Evolutionary conservation across 1,140 invertebrate genomes (phyloP), one percentile per base, ranked within the genome.

Genomic region (Calliphora vicina): DNA sequence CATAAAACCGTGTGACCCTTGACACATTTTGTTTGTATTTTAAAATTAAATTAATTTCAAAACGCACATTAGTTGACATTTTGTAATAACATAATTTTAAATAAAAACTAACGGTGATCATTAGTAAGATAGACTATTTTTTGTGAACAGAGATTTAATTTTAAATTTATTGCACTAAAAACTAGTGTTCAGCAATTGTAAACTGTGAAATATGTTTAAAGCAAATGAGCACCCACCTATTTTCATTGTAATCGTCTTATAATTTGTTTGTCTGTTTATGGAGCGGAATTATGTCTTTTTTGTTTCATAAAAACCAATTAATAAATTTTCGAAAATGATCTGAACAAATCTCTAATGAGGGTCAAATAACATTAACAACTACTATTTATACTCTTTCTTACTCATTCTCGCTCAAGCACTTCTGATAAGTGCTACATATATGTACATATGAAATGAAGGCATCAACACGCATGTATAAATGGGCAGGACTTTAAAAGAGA

Each of bases 271-370:
- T 25, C 45, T 25, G 15, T 45, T 61, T 81, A n/a, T n/a, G 13
- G 20, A 10, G 10, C 26, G 20, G 15, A 29, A 45, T 61, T 20
- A 61, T 45, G 6, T 10, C 8, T 76, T 42, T n/a, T 78, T 4
- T 23, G 42, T 43, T 25, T 43, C 12, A 78, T 43, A 45, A 81
- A 81, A 67, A 71, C 67, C 80, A 81, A 82, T 82, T 82, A 82
- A 82, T 82, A 82, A 82, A 73, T n/a, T 72, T 72, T 23, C 1
- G 23, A 82, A 73, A 43, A 82, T 82, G 50, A 35, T 82, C 67
- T 42, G 61, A 82, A 67, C 81, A 82, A 82, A 82, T 82, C 43
- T 27, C 81, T 82, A 82, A 82, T 82, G 81, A 82, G 61, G 81
- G 81, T 82, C 81, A 82, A 61, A 71, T 42, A 15, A 42, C 13